These are phyloP conservation scores for Trididemnum nubilum DNA, from an alignment of 23 tunicate genomes.

Conservation along the genomic window DNA sequence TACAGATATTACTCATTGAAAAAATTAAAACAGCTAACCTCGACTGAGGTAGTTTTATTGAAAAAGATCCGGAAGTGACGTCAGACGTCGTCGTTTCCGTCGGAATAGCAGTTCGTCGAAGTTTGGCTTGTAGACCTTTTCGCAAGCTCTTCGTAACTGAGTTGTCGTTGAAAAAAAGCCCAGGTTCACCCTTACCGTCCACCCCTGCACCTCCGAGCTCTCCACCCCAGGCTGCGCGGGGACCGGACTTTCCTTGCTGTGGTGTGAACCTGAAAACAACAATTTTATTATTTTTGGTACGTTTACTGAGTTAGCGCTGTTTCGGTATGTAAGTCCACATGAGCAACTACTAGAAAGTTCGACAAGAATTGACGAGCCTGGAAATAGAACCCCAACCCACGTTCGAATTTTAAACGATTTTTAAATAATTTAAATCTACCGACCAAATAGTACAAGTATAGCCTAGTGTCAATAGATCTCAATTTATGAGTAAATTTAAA, in stretches of 20 bases:
- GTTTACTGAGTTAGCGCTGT: no score
- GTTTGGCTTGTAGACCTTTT: neutral
- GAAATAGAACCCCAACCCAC: no score
- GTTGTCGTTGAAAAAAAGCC: constrained; percentile 37
- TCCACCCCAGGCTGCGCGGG: constrained; percentile 97
- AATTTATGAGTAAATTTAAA: no score
- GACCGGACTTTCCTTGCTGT: constrained; percentile 78
- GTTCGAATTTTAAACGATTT: no score
- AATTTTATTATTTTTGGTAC: no score
- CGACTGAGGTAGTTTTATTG: neutral
- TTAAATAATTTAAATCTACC: no score
- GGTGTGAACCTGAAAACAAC: constrained; percentile 64
- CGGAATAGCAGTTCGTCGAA: neutral
- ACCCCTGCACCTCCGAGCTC: constrained; percentile 94
- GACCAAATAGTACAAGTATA: no score
- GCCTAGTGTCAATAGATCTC: no score
- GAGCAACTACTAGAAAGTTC: no score
- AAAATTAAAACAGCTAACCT: neutral
- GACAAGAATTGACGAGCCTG: no score
- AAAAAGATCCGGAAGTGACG: constrained; percentile 20
- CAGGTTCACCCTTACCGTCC: constrained; percentile 80
- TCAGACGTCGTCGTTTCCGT: neutral
- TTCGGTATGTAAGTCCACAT: no score
- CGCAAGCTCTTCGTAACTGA: neutral
- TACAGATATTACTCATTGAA: neutral